Evolutionary conservation across 2,888 invertebrate genomes (phyloP), one percentile per base, ranked within the genome.

Genomic region (Tetranychus piercei): DNA sequence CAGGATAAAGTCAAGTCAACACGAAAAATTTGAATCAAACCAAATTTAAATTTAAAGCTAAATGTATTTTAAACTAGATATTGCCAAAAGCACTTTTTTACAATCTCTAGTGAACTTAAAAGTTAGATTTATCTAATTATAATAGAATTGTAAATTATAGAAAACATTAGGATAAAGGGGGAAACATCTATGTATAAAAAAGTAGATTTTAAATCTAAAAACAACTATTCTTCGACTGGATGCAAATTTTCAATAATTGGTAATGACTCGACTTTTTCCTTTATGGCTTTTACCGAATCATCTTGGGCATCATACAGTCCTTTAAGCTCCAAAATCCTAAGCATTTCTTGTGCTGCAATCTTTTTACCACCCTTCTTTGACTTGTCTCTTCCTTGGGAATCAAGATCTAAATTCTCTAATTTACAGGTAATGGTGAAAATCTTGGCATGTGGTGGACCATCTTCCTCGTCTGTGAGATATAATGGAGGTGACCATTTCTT

Each of bases 351-450:
- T 2, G 96, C 96, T 0, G 96, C 95, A 82, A 91, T 88, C n/a
- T 95, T 87, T 83, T 97, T 97, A 4, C 96, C 95, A 73, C 94
- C 86, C 83, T 96, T 96, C 85, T 97, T 97, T 74, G 94, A 94
- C 74, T 80, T 78, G 44, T 83, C 84, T 74, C 80, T 78, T 44
- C 83, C 84, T 81, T 71, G 8, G 34, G 45, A 65, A 70, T 20
- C 72, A 18, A 74, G 20, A n/a, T 43, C 23, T 44, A 74, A 55
- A 65, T 74, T 76, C 69, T 73, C 71, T n/a, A 77, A 20, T n/a
- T 89, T 89, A 82, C 96, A 95, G 5, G 90, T 88, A 80, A 95
- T 93, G 0, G 94, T 91, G 81, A 96, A 97, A 79, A 92, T 90
- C 67, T 94, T 87, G 82, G 94, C 94, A 81, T 95, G 95, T 0